Evolutionary conservation across 2,888 invertebrate species (phyloP), one percentile per base, ranked within the genome.

Genomic region (Idaea dimidiata): DNA sequence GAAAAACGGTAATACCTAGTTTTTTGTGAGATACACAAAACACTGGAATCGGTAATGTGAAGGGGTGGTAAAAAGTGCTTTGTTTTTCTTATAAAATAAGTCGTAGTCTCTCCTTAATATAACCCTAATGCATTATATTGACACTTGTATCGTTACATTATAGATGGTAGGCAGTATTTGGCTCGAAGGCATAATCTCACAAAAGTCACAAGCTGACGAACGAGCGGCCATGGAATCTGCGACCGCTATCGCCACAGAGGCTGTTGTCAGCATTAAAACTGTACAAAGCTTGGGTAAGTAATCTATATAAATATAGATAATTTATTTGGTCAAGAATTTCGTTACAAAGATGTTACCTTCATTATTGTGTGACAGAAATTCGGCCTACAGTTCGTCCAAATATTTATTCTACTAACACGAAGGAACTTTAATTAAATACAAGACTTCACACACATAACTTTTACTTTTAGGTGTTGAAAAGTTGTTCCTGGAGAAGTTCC

Each of bases 241-340:
- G 0, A 94, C 94, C 6, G 88, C 94, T 62, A 93, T 95, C 17
- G 95, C 95, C 1, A 93, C 95, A 0, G 95, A 95, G 78, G 95
- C 95, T 0, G 94, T 95, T 24, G 93, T 94, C 66, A 95, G 95
- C 72, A 94, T 95, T 62, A 91, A 94, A 72, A 95, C 95, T 1
- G 95, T 95, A 0, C 94, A 94, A 58, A 94, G 94, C 73, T 89
- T 95, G 65, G 94, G 95, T 83, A 90, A 87, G 67, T 57, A 58
- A 17, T 14, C n/a, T 43, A 43, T 10, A 43, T 14, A n/a, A n/a
- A n/a, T n/a, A n/a, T n/a, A n/a, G n/a, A n/a, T 10, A 32, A 32
- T 8, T 6, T 32, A 8, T 2, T 8, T 10, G 32, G 32, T 32
- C n/a, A n/a, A n/a, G n/a, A n/a, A n/a, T n/a, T n/a, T n/a, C n/a